Base-by-base conservation (phyloP, 2,113 vertebrate species). In the Oncorhynchus masou region DNA sequence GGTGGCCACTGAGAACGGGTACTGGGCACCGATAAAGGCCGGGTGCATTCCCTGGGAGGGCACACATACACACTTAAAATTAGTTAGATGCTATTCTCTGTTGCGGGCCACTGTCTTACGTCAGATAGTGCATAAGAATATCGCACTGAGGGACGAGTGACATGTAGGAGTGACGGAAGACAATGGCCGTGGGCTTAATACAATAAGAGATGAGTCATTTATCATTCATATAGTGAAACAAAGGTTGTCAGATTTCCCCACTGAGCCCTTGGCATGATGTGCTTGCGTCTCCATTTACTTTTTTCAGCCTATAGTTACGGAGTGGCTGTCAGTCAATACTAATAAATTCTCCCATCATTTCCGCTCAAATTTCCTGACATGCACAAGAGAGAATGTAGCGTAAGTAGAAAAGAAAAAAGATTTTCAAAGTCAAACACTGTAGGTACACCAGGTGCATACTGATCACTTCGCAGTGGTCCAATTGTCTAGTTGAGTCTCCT, bases 1-100 rank as follows among this genome's bases (percentile, higher is more conserved):
- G 2, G 96, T 89, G 19, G 98, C 95, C 80, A 99, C 96, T 0
- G 97, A 97, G 75, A 99, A 99, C 0, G 97, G 97, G 82, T 96
- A 99, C 88, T 98, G 98, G 0, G 97, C 95, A 68, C 97, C 97
- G 20, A 99, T 96, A 86, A 99, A 99, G 31, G 97, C 98, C 73
- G 97, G 96, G 80, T 99, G 98, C 91, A 99, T 96, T 83, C 96
- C 96, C 98, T 99, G 76, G 68, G 27, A 8, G 67, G 25, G 48
- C 48, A 79, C 25, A 84, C 2, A 74, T n/a, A 79, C 24, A 70
- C 11, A 48, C 65, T 51, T 64, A 57, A 45, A 79, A 74, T 71
- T 57, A 69, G 70, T 68, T 54, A 67, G 48, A 70, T 24, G 20
- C 45, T 76, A 51, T 16, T 76, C 68, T 60, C 15, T 13, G 66